Evolutionary conservation across 2,797 vertebrate genomes (phyloP).

Genomic region (Salarias fasciatus): DNA sequence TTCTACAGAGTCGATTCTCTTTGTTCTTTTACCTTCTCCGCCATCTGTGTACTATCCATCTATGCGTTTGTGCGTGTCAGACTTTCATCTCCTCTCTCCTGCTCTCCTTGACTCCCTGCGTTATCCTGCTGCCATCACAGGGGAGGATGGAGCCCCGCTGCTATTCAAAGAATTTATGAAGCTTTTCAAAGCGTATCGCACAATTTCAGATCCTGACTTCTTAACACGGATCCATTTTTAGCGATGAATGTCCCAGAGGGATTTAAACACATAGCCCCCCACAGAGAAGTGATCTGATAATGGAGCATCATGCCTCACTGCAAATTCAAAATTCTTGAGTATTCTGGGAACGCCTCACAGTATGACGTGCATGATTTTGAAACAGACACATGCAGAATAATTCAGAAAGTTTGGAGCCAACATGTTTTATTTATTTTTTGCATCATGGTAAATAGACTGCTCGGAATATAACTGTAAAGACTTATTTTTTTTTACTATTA

Average conservation of each 20-base stretch:
- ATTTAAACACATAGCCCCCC: constrained; percentile 7
- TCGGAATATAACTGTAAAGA: no score
- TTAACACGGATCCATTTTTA: constrained; percentile 9
- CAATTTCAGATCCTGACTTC: constrained; percentile 1
- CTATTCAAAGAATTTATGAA: constrained; percentile 21
- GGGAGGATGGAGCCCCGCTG: not conserved
- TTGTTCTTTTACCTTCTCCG: constrained; percentile 34
- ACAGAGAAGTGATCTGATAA: not conserved
- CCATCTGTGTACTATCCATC: constrained; percentile 25
- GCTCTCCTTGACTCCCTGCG: constrained; percentile 18
- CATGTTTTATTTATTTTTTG: no score
- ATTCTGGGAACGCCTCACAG: not conserved
- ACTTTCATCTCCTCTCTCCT: constrained; percentile 4
- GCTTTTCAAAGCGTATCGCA: constrained; percentile 11
- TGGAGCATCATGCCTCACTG: not conserved
- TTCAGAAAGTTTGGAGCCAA: no score
- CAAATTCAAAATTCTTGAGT: not conserved
- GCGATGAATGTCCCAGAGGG: not conserved
- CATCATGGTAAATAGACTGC: no score
- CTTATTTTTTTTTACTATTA: no score
- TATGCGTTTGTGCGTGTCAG: constrained; percentile 17
- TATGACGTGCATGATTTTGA: not conserved
- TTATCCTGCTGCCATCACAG: constrained; percentile 25
- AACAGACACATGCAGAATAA: no score
- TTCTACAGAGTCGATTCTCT: constrained; percentile 38